Evolutionary conservation across 2,888 invertebrate genomes (phyloP), one percentile per base, ranked within the genome.

Genomic region (Peribatodes rhomboidaria): DNA sequence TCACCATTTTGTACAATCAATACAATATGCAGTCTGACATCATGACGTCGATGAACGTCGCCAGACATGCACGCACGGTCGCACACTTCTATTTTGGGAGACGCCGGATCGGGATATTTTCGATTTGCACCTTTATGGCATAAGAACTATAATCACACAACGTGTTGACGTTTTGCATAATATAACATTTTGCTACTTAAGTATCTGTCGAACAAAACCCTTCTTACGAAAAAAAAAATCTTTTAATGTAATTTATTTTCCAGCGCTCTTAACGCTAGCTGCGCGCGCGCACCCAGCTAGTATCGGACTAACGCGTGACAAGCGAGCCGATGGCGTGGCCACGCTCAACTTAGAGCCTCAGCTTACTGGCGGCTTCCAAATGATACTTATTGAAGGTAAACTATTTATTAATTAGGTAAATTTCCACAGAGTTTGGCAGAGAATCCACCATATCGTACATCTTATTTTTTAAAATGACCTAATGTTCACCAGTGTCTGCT

Each of bases 361-460:
- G 57, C 76, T 89, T 22, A 87, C 86, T 6, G 92, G 92, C 7
- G 92, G 92, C 2, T 92, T 92, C 72, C 66, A 81, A 1, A 67
- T 91, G 14, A 70, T 81, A 0, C 63, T 92, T 0, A 69, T 76
- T 47, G 75, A 85, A 71, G 87, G 91, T 90, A 78, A 69, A 41
- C 27, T 44, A 39, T 31, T 4, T 0, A 10, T 31, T 47, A 14
- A 22, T 7, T 7, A 20, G n/a, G 20, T 13, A 4, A 22, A 4
- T 35, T 35, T 27, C 6, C 6, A 27, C 6, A 27, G 27, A 27
- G 27, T 2, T 27, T 4, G 10, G 8, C 7, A 8, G 10, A 10
- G 9, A 9, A 42, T 7, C 2, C 8, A 18, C 16, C 41, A 42
- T 10, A 9, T 16, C 8, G 8, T 1, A 2, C 9, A 35, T 11